Conservation (phyloP, 1,140 invertebrate genomes). For the Papilio xuthus region DNA sequence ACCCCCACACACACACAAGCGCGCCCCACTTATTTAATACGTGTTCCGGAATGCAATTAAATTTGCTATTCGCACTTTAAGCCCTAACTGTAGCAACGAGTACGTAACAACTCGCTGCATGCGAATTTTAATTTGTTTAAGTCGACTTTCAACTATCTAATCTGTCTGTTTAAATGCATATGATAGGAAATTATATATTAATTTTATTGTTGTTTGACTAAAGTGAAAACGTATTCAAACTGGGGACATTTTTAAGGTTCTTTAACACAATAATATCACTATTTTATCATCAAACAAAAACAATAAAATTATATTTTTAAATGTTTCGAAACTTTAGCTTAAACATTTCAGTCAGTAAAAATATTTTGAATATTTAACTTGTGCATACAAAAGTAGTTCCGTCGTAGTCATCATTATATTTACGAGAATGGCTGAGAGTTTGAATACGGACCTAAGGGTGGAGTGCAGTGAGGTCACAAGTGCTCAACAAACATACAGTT, state of each 20-base stretch:
- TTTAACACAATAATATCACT: no score
- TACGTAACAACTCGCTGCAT: background rate
- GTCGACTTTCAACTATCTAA: background rate
- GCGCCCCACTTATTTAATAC: constrained; percentile 7
- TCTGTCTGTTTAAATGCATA: background rate
- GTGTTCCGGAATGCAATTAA: constrained; percentile 17
- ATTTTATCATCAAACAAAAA: no score
- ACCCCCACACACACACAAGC: background rate
- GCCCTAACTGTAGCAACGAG: background rate
- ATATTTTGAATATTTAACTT: background rate
- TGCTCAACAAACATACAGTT: constrained; percentile 11
- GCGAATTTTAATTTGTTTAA: background rate
- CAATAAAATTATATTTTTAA: no score
- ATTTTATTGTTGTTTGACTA: no score
- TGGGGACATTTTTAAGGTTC: no score
- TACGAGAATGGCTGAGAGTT: background rate
- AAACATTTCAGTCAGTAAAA: no score
- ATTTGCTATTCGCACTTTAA: constrained; percentile 3
- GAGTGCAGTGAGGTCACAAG: background rate
- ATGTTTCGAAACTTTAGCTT: no score
- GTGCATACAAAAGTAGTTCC: background rate
- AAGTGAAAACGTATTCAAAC: no score
- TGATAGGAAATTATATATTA: no score
- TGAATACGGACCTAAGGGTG: background rate
- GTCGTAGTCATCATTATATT: constrained; percentile 5